A percentile compares a stretch with the other conserved stretches of the same genome.
phyloP scores from a whole-genome alignment of 2,113 vertebrate genomes.

The Rhinoptilus africanus region DNA sequence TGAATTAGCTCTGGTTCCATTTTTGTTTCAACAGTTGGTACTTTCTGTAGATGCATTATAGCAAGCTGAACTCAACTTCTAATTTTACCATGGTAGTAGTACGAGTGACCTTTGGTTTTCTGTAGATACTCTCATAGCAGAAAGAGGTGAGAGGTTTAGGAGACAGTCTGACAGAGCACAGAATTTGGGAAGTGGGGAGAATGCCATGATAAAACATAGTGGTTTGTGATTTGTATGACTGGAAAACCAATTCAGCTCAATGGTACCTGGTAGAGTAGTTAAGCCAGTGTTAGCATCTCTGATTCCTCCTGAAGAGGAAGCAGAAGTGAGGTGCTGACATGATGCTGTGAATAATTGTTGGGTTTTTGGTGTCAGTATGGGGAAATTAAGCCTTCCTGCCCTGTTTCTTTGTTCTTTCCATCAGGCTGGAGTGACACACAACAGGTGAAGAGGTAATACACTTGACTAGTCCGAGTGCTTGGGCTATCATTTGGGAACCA shows the following conservation, averaged over 20 bases:
- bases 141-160: not conserved
- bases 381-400: not conserved
- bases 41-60: not conserved
- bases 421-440: not conserved
- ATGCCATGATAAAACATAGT: not conserved
- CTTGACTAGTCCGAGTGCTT: not conserved
- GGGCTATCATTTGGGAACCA: not conserved
- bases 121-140: not conserved
- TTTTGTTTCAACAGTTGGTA: constrained; percentile 46
- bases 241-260: not conserved
- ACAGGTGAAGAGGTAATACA: not conserved
- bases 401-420: not conserved
- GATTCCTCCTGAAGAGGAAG: not conserved
- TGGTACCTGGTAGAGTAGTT: not conserved
- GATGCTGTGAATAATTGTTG: not conserved
- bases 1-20: constrained; percentile 46
- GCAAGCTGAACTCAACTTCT: not conserved
- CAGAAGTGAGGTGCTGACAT: not conserved
- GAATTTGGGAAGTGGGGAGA: not conserved
- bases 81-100: not conserved
- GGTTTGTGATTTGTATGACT: not conserved
- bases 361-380: not conserved
- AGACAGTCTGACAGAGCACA: not conserved
- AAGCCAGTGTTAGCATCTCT: not conserved
- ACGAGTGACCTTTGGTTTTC: not conserved